These are phyloP conservation scores for Nycticryphes semicollaris DNA, from an alignment of 2,113 vertebrate genomes.

Conservation along the genomic window DNA sequence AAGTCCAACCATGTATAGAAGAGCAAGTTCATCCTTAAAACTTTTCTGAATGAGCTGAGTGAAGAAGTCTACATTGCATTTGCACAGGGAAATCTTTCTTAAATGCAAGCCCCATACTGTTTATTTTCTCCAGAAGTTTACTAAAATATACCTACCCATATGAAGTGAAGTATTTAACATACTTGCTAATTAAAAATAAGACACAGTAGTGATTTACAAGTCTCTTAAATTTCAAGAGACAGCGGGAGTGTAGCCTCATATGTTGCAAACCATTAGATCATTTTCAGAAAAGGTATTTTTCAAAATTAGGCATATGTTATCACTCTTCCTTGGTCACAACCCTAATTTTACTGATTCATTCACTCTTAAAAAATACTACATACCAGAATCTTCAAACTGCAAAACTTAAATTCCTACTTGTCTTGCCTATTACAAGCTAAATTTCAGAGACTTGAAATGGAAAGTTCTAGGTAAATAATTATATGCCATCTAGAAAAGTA, in stretches of 20 bases:
- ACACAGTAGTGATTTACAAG: not conserved
- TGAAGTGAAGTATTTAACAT: not conserved
- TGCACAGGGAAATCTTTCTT: not conserved
- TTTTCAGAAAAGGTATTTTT: not conserved
- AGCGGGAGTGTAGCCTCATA: accelerated
- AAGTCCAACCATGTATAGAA: not conserved
- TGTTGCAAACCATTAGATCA: not conserved
- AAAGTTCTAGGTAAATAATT: not conserved
- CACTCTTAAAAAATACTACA: not conserved
- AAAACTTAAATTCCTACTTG: not conserved
- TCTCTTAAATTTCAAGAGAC: not conserved
- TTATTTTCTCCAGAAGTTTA: not conserved
- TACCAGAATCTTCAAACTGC: not conserved
- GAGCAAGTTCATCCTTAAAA: not conserved
- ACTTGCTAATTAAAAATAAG: not conserved
- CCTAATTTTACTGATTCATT: not conserved
- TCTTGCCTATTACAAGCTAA: not conserved
- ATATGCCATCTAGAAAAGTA: not conserved
- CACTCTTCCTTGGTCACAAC: not conserved
- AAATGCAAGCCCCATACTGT: not conserved
- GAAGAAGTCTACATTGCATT: not conserved
- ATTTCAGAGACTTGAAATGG: not conserved
- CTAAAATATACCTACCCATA: not conserved
- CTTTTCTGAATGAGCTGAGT: not conserved
- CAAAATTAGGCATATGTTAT: not conserved